Percentiles rank a stretch among this genome's conserved stretches.
phyloP scores from a whole-genome alignment of 1,140 invertebrate genomes.

The Drosophila mojavensis region DNA sequence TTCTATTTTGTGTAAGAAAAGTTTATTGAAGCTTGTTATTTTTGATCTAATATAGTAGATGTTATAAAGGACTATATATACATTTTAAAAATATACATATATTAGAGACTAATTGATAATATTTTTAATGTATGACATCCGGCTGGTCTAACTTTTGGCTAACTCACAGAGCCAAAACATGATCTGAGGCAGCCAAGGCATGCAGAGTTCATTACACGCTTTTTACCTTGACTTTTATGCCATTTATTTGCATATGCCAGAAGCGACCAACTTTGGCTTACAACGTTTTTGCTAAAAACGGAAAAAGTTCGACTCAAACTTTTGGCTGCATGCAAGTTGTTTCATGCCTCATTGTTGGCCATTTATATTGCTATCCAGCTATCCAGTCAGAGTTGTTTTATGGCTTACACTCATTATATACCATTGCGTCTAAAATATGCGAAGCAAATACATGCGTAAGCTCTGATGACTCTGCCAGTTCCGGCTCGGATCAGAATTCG shows the following conservation, averaged over 20 bases:
- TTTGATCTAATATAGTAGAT: no score
- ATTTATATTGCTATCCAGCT: constrained; percentile 18
- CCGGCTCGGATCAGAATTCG: constrained; percentile 40
- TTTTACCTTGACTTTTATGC: constrained; percentile 11
- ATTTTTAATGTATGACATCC: no score
- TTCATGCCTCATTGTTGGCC: constrained; percentile 28
- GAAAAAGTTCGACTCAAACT: constrained; percentile 1
- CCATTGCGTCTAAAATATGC: constrained; percentile 17
- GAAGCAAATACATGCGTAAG: constrained; percentile 3
- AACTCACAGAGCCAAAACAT: background rate
- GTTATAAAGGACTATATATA: no score
- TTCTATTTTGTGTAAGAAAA: background rate
- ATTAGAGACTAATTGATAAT: no score
- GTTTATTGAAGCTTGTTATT: no score
- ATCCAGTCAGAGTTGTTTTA: constrained; percentile 2
- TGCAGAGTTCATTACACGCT: constrained; percentile 1
- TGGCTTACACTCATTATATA: constrained; percentile 3
- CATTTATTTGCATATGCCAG: constrained; percentile 7
- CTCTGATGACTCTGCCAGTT: background rate
- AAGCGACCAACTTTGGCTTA: constrained; percentile 4
- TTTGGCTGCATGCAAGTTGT: constrained; percentile 9
- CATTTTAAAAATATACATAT: no score
- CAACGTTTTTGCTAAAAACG: background rate
- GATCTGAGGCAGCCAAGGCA: constrained; percentile 1
- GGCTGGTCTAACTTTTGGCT: no score